A percentile compares a stretch with the other conserved stretches of the same genome.
Conservation (phyloP, 2,888 invertebrate genomes). For the Drosophila flavopinicola region DNA sequence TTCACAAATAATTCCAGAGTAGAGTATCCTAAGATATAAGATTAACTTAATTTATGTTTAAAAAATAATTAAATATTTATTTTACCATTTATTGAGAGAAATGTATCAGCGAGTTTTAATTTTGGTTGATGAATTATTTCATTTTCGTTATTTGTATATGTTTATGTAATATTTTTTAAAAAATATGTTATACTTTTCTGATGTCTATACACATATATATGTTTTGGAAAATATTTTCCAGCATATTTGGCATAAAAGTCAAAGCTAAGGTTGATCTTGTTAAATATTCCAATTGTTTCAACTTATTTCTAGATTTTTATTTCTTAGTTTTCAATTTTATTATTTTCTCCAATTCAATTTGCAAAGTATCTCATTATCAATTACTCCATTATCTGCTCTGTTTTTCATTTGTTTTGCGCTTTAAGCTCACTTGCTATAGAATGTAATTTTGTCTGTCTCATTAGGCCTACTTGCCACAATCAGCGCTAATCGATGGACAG, state of each 20-base stretch:
- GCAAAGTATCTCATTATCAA: neutral
- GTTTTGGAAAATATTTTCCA: too few relatives aligned
- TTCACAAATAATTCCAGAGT: neutral
- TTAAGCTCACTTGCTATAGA: neutral
- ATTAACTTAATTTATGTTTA: neutral
- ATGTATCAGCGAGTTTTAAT: neutral
- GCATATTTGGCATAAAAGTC: neutral
- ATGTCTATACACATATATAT: too few relatives aligned
- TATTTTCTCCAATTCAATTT: too few relatives aligned
- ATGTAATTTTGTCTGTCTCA: conserved; percentile 36
- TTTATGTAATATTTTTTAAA: too few relatives aligned
- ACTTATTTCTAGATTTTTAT: neutral
- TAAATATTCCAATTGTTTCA: neutral
- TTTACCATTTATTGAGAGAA: too few relatives aligned
- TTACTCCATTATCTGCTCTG: neutral
- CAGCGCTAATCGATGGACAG: conserved; percentile 35
- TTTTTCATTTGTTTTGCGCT: neutral
- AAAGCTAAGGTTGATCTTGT: neutral
- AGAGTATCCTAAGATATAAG: neutral
- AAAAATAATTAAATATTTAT: too few relatives aligned
- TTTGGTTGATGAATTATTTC: too few relatives aligned
- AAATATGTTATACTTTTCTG: too few relatives aligned
- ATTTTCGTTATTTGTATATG: too few relatives aligned
- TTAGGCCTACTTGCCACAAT: conserved; percentile 41
- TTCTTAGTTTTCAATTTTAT: too few relatives aligned